A percentile compares a stretch with the other conserved stretches of the same genome.
Conservation (phyloP, 2,797 vertebrate species). For the Miichthys miiuy region DNA sequence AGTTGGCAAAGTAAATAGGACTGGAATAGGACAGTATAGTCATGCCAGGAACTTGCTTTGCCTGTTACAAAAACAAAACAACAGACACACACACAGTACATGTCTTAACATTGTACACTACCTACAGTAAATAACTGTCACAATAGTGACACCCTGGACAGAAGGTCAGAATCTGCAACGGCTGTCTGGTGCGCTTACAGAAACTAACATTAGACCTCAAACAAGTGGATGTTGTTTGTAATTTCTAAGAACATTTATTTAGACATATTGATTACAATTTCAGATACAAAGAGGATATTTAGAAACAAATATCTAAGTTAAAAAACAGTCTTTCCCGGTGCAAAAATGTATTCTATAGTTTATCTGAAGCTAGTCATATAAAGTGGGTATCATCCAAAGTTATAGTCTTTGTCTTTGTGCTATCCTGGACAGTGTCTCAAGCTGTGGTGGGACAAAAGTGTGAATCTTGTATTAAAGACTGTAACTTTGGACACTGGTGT, state of each 20-base stretch:
- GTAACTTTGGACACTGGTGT: not conserved
- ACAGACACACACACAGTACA: not conserved
- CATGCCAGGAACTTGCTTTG: constrained; percentile 86
- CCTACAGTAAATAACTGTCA: not conserved
- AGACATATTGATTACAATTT: not conserved
- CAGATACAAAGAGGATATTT: not conserved
- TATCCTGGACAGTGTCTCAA: not conserved
- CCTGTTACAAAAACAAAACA: constrained; percentile 72
- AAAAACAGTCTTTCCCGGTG: not conserved
- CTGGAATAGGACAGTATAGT: constrained; percentile 88
- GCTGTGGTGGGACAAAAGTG: not conserved
- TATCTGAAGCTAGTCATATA: too few relatives aligned
- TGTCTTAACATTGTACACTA: not conserved
- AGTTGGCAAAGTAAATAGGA: constrained; percentile 90
- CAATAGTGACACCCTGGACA: not conserved
- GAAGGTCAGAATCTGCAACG: not conserved
- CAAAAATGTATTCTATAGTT: too few relatives aligned
- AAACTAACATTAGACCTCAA: not conserved
- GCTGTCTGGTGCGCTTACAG: not conserved
- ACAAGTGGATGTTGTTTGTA: not conserved
- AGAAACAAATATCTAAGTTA: not conserved
- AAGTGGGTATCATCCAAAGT: too few relatives aligned
- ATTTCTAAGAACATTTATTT: not conserved
- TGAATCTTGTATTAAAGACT: not conserved
- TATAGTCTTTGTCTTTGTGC: not conserved